Percentiles rank a stretch among this genome's conserved stretches.
phyloP scores from a whole-genome alignment of 2,113 vertebrate species.

The Castor canadensis region DNA sequence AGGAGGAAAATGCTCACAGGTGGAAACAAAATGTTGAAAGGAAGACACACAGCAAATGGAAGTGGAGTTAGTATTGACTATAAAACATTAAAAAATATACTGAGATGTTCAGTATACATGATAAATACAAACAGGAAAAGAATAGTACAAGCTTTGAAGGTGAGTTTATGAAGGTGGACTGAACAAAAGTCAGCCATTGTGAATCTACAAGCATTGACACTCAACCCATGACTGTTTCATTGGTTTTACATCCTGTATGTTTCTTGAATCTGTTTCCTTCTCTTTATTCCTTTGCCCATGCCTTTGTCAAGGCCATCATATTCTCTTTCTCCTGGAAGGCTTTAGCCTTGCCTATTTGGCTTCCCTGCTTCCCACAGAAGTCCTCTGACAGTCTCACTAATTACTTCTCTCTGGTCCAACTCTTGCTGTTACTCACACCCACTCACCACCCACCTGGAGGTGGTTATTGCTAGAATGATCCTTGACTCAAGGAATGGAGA shows the following conservation, averaged over 20 bases:
- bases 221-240: neutral
- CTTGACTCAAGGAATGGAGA: neutral
- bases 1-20: neutral
- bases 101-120: neutral
- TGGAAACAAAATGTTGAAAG: neutral
- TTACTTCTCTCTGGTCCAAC: neutral
- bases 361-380: neutral
- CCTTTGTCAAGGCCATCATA: too few relatives aligned
- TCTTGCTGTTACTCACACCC: neutral
- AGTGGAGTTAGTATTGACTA: neutral
- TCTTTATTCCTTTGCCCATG: neutral
- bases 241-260: neutral
- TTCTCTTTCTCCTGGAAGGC: neutral
- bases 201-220: too few relatives aligned
- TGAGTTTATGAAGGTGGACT: neutral
- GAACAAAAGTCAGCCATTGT: neutral
- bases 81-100: neutral
- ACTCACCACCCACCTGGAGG: too few relatives aligned
- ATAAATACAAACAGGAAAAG: neutral
- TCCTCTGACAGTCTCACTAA: neutral
- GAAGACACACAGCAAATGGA: neutral
- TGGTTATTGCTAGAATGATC: neutral
- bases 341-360: rapidly evolving
- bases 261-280: neutral
- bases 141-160: too few relatives aligned